phyloP scores from a whole-genome alignment of 2,113 vertebrate species.

The Malurus melanocephalus region DNA sequence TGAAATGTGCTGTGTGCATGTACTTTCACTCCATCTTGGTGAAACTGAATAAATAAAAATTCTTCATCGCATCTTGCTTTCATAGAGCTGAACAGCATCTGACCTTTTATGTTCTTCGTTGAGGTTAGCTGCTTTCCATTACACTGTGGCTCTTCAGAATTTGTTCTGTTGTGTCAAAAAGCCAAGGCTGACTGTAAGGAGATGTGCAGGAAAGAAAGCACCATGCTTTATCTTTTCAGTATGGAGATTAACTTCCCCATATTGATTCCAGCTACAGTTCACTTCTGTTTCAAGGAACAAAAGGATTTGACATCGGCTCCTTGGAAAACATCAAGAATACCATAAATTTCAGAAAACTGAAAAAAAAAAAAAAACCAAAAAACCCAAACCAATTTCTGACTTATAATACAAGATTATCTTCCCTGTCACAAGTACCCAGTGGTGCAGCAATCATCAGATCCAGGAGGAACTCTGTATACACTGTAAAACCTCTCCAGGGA shows the following conservation, averaged over 20 bases:
- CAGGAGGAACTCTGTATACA: neutral
- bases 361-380: too few species aligned
- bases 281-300: neutral
- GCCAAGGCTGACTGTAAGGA: neutral
- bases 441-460: neutral
- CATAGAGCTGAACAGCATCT: conserved; percentile 7
- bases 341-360: neutral
- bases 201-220: neutral
- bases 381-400: neutral
- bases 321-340: neutral
- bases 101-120: neutral
- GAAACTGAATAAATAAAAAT: conserved; percentile 11
- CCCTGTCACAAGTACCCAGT: neutral
- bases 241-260: neutral
- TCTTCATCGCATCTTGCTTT: neutral
- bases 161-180: conserved; percentile 22
- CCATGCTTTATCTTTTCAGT: neutral
- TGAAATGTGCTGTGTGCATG: neutral
- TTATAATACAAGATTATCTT: neutral
- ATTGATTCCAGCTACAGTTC: neutral
- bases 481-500: neutral
- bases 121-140: conserved; percentile 32
- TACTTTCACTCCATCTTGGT: neutral
- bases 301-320: neutral
- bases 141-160: neutral